Evolutionary conservation across 64 coral and sea anemone genomes (phyloP).

Genomic region (Pocillopora damicornis): DNA sequence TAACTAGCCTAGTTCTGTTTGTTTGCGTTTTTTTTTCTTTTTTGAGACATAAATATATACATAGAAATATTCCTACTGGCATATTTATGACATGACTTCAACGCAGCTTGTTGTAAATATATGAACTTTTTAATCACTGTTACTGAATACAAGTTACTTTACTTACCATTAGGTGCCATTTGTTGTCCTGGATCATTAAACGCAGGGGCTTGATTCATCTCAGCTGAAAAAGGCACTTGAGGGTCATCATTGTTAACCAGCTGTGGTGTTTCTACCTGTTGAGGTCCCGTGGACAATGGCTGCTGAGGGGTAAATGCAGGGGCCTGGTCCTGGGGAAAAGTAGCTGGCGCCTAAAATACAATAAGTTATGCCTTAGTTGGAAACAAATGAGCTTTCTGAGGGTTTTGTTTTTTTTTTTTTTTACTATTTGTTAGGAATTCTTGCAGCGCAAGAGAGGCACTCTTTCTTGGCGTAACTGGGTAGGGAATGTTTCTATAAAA

Average conservation of each 20-base stretch:
- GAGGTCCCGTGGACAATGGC: background rate
- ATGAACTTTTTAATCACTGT: background rate
- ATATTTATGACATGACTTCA: too few species aligned
- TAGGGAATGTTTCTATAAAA: too few species aligned
- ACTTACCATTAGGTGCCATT: slow-evolving; percentile 1
- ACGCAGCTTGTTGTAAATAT: background rate
- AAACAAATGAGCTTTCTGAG: background rate
- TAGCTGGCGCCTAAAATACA: background rate
- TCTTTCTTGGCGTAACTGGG: too few species aligned
- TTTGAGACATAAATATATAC: too few species aligned
- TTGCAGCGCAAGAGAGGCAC: too few species aligned
- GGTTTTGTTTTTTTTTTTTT: too few species aligned
- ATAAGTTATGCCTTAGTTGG: background rate
- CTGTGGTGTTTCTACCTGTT: slow-evolving; percentile 10
- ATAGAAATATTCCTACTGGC: too few species aligned
- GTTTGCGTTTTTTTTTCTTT: background rate
- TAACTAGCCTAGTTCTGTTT: too few species aligned
- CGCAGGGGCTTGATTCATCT: slow-evolving; percentile 14
- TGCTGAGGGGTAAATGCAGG: background rate
- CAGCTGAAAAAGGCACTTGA: slow-evolving; percentile 3
- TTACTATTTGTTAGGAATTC: too few species aligned
- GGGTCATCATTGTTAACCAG: background rate
- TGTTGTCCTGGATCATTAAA: slow-evolving; percentile 24
- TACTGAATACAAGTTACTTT: background rate
- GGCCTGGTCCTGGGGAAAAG: background rate